Percentiles rank a stretch among this genome's conserved stretches.
Conservation (phyloP, 2,797 vertebrate genomes). For the Lindbergichthys nudifrons region DNA sequence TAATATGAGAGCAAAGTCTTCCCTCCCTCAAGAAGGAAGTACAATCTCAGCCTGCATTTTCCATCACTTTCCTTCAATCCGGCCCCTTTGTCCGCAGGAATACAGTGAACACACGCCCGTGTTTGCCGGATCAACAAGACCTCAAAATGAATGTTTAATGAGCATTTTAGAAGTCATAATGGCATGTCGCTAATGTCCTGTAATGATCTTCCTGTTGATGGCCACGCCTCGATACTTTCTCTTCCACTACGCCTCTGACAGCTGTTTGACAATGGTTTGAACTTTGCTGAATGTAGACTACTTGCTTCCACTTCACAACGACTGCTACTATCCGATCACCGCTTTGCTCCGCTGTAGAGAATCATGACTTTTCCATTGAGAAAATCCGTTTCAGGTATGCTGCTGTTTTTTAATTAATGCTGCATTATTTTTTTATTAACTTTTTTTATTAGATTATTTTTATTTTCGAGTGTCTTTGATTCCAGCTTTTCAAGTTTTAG, state of each 20-base stretch:
- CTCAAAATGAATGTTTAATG: conserved; percentile 99
- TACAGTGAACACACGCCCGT: conserved; percentile 78
- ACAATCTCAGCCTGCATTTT: conserved; percentile 71
- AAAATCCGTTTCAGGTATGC: conserved; percentile 97
- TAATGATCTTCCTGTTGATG: conserved; percentile 96
- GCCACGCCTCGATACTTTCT: conserved; percentile 92
- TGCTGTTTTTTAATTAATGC: conserved; percentile 1
- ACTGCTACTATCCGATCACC: conserved; percentile 36
- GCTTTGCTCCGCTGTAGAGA: conserved; percentile 62
- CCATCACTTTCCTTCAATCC: conserved; percentile 76
- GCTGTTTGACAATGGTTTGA: conserved; percentile 93
- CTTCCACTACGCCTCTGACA: conserved; percentile 88
- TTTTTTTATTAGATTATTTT: fast-evolving
- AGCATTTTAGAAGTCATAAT: conserved; percentile 95
- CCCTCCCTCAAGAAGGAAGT: conserved; percentile 87
- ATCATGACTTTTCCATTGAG: conserved; percentile 94
- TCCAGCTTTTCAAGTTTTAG: not conserved
- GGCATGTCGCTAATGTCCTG: conserved; percentile 98
- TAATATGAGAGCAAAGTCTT: conserved; percentile 91
- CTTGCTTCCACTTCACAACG: conserved; percentile 64
- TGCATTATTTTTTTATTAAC: not conserved
- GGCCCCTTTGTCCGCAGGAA: conserved; percentile 78
- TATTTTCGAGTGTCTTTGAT: not conserved
- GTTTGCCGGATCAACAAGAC: conserved; percentile 89
- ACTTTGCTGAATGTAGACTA: conserved; percentile 88